Evolutionary conservation across 2,113 vertebrate genomes (phyloP), one percentile per base, ranked within the genome.

Genomic region (Phalacrocorax carbo): DNA sequence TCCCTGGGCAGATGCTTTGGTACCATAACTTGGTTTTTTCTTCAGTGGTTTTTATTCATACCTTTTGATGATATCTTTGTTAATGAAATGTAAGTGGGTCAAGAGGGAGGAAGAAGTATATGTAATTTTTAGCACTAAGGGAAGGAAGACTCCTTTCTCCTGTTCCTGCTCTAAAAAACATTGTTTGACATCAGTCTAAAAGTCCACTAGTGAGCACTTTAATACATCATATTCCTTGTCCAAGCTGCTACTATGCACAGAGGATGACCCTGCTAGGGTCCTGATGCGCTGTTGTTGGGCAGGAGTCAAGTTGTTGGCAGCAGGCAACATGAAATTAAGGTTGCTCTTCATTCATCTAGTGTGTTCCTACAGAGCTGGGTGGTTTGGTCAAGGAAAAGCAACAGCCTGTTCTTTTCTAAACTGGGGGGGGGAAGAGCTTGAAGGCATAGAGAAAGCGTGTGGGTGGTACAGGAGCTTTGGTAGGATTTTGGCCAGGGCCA

Each of bases 401-500:
- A 15, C 20, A 51, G 34, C 21, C 19, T 51, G 34, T 15, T 2
- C 17, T 42, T 40, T 27, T 12, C 38, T 38, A 38, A 38, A 38
- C 38, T 38, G 38, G 38, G 38, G 38, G 36, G 38, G 16, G 16
- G 25, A 11, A 55, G 19, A 60, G 19, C n/a, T 48, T 61, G 11
- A 79, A 65, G 23, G 79, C 86, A 51, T 2, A 54, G n/a, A n/a
- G 30, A 36, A 29, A 17, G 52, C 10, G 20, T 1, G 2, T 16
- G 15, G 0, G 4, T 1, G 10, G 48, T 18, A 5, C 6, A 3
- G 5, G 32, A 60, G 8, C 26, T 57, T 14, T 2, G 8, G 23
- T 26, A 38, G 23, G 23, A 6, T 62, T 82, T 46, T 54, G 36
- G 17, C 8, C 32, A 10, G 19, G 36, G 42, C 42, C 34, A 22